These are phyloP conservation scores for Andricus grossulariae DNA, from an alignment of 1,140 invertebrate species.

Conservation along the genomic window DNA sequence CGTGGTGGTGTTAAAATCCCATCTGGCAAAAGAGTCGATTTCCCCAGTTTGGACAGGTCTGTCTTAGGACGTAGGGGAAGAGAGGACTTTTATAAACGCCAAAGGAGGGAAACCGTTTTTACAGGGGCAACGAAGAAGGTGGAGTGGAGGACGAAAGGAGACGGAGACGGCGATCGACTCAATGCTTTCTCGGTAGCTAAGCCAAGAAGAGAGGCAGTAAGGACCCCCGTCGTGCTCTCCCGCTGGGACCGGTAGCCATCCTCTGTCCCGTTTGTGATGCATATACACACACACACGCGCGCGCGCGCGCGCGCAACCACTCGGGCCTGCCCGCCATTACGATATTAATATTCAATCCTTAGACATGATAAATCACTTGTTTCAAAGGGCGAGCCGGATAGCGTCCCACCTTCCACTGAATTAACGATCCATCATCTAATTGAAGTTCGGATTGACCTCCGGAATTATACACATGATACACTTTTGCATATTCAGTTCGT, in stretches of 20 bases:
- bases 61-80: too few relatives aligned
- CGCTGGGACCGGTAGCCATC: slow-evolving; percentile 75
- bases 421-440: too few relatives aligned
- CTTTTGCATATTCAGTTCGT: too few relatives aligned
- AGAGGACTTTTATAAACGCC: too few relatives aligned
- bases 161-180: background rate
- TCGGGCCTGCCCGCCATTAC: slow-evolving; percentile 53
- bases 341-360: slow-evolving; percentile 68
- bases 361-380: slow-evolving; percentile 55
- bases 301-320: slow-evolving; percentile 38
- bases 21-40: too few relatives aligned
- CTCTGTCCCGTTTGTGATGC: slow-evolving; percentile 74
- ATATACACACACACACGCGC: slow-evolving; percentile 55
- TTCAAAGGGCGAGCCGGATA: background rate
- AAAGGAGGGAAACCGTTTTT: too few relatives aligned
- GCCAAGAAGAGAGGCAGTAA: slow-evolving; percentile 59
- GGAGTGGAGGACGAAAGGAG: background rate
- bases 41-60: too few relatives aligned
- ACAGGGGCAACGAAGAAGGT: too few relatives aligned
- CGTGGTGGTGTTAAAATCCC: too few relatives aligned
- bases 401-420: too few relatives aligned
- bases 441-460: too few relatives aligned
- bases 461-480: too few relatives aligned
- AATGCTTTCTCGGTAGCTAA: slow-evolving; percentile 66
- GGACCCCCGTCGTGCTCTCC: slow-evolving; percentile 74